Percentiles rank a stretch among this genome's conserved stretches.
Evolutionary conservation across 2,888 invertebrate species (phyloP).

Genomic region (Limnephilus auricula): DNA sequence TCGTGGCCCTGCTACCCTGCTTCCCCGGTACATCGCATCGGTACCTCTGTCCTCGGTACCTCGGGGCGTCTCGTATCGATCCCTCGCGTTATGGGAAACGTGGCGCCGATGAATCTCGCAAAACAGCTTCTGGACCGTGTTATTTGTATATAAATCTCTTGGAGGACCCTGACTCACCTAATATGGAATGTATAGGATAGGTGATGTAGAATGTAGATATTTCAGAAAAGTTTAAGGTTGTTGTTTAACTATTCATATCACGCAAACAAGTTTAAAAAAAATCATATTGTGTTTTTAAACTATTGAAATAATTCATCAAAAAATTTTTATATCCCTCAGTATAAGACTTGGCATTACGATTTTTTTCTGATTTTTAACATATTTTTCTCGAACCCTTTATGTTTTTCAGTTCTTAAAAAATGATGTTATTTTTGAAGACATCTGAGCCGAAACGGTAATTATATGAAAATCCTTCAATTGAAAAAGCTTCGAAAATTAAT

Average conservation of each 20-base stretch:
- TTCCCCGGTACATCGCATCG: not conserved
- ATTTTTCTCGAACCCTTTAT: too few species aligned
- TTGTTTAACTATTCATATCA: too few species aligned
- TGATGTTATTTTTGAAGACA: too few species aligned
- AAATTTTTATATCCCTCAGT: too few species aligned
- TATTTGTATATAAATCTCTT: not conserved
- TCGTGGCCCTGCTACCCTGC: not conserved
- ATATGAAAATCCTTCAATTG: too few species aligned
- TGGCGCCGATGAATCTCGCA: constrained; percentile 56
- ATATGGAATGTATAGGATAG: not conserved
- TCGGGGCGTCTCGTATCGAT: constrained; percentile 48
- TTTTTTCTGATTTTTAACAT: too few species aligned
- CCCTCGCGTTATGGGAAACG: constrained; percentile 40
- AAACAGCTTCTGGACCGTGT: constrained; percentile 8
- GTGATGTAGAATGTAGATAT: not conserved
- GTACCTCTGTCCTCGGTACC: not conserved
- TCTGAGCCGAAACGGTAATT: too few species aligned
- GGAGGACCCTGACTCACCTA: not conserved
- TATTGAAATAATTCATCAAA: too few species aligned
- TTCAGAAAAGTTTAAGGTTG: not conserved
- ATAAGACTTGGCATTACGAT: too few species aligned
- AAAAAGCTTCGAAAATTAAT: too few species aligned
- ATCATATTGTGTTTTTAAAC: too few species aligned
- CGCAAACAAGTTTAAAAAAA: not conserved
- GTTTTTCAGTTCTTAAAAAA: too few species aligned